Conservation (phyloP, 2,113 vertebrate species). For the Fulmarus glacialis region DNA sequence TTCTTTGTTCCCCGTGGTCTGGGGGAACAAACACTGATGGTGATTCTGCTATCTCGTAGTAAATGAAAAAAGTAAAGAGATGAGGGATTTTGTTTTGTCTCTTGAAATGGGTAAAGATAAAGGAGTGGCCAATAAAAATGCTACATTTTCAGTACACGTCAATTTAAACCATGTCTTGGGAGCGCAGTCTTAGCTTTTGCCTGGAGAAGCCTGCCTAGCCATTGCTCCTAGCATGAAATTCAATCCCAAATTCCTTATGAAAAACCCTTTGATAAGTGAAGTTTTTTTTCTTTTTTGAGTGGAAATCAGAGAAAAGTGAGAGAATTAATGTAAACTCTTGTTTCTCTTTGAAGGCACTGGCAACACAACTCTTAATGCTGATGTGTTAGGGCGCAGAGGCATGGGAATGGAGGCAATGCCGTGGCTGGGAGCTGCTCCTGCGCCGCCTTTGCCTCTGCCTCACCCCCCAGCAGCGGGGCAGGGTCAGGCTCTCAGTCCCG, state of each 20-base stretch:
- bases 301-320: not conserved
- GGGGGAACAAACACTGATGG: not conserved
- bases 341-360: not conserved
- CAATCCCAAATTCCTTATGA: not conserved
- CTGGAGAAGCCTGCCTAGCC: not conserved
- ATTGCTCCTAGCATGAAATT: not conserved
- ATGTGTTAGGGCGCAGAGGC: accelerated
- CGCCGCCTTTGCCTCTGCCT: not conserved
- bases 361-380: too few relatives aligned
- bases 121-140: not conserved
- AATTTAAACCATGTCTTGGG: not conserved
- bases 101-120: not conserved
- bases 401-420: accelerated
- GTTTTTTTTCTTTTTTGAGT: too few relatives aligned
- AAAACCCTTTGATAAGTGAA: not conserved
- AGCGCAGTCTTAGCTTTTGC: not conserved
- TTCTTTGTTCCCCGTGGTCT: not conserved
- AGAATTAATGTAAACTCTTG: not conserved
- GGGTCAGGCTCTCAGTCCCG: not conserved
- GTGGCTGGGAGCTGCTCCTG: not conserved
- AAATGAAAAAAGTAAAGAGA: not conserved
- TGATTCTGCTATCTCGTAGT: not conserved
- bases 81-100: not conserved
- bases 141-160: not conserved
- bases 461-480: accelerated